These are phyloP conservation scores for Nymphalis urticae DNA, from an alignment of 2,888 invertebrate species.

Conservation along the genomic window DNA sequence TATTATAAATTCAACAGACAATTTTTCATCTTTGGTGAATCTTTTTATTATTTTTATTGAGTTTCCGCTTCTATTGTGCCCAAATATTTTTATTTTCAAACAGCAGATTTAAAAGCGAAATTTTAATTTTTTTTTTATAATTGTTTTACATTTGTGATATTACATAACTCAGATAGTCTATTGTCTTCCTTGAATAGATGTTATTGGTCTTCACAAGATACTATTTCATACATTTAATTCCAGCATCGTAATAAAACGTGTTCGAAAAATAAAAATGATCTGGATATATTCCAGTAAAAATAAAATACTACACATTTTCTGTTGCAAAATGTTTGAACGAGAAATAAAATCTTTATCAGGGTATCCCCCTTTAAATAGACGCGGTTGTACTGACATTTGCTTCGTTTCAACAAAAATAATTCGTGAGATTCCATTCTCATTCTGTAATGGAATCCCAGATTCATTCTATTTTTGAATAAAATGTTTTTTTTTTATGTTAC, in stretches of 20 bases:
- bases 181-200: too few relatives aligned
- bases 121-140: too few relatives aligned
- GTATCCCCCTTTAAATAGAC: constrained; percentile 63
- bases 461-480: constrained; percentile 8
- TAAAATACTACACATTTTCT: neutral
- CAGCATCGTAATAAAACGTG: neutral
- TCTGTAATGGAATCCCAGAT: constrained; percentile 12
- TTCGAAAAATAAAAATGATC: neutral
- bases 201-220: neutral
- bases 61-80: too few relatives aligned
- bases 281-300: constrained; percentile 9
- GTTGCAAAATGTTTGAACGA: constrained; percentile 55
- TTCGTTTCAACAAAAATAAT: constrained; percentile 36
- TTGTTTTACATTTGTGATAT: too few relatives aligned
- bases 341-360: constrained; percentile 74
- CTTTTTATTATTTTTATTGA: too few relatives aligned
- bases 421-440: constrained; percentile 20
- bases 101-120: too few relatives aligned
- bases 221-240: neutral
- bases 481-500: constrained; percentile 2
- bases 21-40: too few relatives aligned
- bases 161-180: too few relatives aligned
- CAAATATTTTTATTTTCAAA: too few relatives aligned
- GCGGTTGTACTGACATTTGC: constrained; percentile 51
- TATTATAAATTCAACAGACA: too few relatives aligned